Evolutionary conservation across 2,113 vertebrate species (phyloP).

Genomic region (Macquaria ambigua): DNA sequence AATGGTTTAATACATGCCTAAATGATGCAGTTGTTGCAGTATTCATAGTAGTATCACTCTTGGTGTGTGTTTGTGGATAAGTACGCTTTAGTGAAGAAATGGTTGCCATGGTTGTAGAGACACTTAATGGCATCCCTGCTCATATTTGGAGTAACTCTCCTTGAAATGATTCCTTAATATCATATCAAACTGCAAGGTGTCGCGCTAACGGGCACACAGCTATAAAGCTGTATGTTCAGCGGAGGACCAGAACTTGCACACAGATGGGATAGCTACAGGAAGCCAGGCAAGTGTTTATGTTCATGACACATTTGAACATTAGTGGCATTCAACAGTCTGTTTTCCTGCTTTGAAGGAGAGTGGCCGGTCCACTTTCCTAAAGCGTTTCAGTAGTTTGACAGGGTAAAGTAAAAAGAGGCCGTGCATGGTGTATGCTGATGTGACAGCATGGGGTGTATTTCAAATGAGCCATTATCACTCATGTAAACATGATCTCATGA

Average conservation of each 20-base stretch:
- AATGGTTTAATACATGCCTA: background rate
- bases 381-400: slow-evolving; percentile 5
- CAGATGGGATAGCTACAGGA: slow-evolving; percentile 48
- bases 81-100: background rate
- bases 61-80: background rate
- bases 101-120: background rate
- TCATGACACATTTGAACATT: slow-evolving; percentile 44
- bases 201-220: background rate
- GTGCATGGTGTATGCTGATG: background rate
- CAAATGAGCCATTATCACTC: background rate
- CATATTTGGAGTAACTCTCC: background rate
- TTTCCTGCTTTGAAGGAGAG: background rate
- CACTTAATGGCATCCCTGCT: background rate
- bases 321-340: slow-evolving; percentile 27
- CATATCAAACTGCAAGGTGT: slow-evolving; percentile 4
- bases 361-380: background rate
- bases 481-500: background rate
- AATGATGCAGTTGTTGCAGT: background rate
- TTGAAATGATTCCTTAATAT: background rate
- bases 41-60: background rate
- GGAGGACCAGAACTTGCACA: slow-evolving; percentile 2
- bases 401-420: background rate
- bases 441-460: background rate
- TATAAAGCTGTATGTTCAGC: background rate
- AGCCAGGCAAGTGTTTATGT: slow-evolving; percentile 16